Evolutionary conservation across 2,888 invertebrate species (phyloP).

Genomic region (Drosophila cracens): DNA sequence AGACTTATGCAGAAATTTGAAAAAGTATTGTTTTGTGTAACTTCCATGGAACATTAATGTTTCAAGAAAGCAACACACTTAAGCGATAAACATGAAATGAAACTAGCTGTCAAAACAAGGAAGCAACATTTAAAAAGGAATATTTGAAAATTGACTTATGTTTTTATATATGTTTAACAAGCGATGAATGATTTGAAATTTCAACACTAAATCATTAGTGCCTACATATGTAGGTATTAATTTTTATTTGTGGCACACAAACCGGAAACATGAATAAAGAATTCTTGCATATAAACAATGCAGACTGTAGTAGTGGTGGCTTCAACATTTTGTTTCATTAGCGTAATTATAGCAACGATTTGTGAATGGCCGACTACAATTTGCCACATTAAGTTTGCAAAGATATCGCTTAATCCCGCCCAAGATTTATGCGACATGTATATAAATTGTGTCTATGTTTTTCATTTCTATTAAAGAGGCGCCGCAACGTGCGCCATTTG

Average conservation of each 20-base stretch:
- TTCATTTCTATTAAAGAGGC: conserved; percentile 42
- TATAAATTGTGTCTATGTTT: conserved; percentile 30
- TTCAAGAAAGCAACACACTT: background rate
- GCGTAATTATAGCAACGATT: conserved; percentile 60
- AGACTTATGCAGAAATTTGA: background rate
- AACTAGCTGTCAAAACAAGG: conserved; percentile 20
- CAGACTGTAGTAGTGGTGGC: background rate
- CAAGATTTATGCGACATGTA: conserved; percentile 61
- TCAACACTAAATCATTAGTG: conserved; percentile 2
- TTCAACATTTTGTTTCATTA: conserved; percentile 9
- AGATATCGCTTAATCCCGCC: conserved; percentile 45
- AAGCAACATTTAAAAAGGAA: background rate
- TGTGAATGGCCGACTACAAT: conserved; percentile 54
- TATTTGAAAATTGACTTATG: conserved; percentile 8
- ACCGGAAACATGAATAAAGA: conserved; percentile 37
- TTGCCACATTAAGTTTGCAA: conserved; percentile 45
- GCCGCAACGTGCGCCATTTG: conserved; percentile 53
- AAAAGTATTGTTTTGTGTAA: background rate
- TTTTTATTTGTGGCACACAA: conserved; percentile 24
- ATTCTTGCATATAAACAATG: conserved; percentile 15
- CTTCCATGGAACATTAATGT: background rate
- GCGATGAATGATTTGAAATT: background rate
- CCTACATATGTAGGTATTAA: background rate
- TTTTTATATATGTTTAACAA: conserved; percentile 4
- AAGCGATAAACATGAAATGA: conserved; percentile 2